Evolutionary conservation across 2,113 vertebrate genomes (phyloP).

Genomic region (Leiothrix lutea): DNA sequence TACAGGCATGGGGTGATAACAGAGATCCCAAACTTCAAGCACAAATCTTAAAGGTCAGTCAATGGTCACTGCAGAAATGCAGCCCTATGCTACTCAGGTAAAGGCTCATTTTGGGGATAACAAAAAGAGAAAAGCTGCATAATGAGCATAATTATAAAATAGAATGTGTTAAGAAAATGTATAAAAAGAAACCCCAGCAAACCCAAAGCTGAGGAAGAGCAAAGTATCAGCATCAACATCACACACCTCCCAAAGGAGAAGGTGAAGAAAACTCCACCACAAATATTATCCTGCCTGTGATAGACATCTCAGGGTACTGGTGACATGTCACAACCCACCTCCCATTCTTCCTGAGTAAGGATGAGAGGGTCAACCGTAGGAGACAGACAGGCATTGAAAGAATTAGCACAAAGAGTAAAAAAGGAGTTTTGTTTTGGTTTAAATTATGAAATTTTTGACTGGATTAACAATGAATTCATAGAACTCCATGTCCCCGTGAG

Average conservation of each 20-base stretch:
- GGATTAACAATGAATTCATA: neutral
- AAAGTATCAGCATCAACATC: neutral
- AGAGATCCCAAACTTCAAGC: neutral
- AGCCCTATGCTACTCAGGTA: neutral
- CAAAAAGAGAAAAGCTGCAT: neutral
- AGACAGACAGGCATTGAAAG: neutral
- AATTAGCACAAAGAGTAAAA: neutral
- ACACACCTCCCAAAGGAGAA: neutral
- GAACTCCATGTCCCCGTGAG: neutral
- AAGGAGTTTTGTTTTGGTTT: neutral
- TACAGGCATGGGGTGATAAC: neutral
- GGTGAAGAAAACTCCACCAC: neutral
- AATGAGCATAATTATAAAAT: neutral
- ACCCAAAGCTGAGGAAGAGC: neutral
- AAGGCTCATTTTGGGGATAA: neutral
- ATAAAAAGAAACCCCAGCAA: neutral
- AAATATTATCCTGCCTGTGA: neutral
- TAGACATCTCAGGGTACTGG: neutral
- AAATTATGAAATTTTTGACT: neutral
- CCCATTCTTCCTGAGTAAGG: neutral
- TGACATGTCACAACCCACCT: neutral
- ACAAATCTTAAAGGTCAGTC: neutral
- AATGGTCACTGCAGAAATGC: neutral
- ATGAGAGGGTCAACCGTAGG: rapidly evolving
- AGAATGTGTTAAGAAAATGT: rapidly evolving